Base-by-base conservation (phyloP, 2,888 invertebrate genomes). In the Phania funesta region DNA sequence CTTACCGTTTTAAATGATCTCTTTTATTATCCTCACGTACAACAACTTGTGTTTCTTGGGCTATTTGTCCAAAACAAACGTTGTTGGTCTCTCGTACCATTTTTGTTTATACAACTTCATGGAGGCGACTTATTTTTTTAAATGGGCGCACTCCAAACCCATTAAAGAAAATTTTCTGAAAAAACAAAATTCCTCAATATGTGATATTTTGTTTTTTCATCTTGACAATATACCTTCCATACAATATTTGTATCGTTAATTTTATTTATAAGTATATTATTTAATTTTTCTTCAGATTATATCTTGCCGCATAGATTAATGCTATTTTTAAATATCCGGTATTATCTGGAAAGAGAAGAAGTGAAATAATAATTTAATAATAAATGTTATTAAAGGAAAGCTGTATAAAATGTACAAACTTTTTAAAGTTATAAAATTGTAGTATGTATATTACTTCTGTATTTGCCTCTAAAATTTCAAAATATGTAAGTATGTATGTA, bases 31-130 rank as follows among this genome's bases (percentile, higher is more conserved):
- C 98, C 94, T 98, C 98, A 92, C 97, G 96, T 94, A 97, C 82
- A 82, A 82, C 82, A 79, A 82, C 82, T 79, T 82, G 96, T 94
- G 88, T 87, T 84, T 97, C 98, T 94, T 98, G 98, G 96, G 98
- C 98, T 95, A 99, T 96, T 88, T 88, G 98, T 95, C 98, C 98
- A 95, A 99, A 98, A 97, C 98, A 98, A 94, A 99, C 96, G 95
- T 99, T 98, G 95, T 98, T 97, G 95, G 98, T 98, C 97, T 98
- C 98, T 96, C 98, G 98, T 96, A 99, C 98, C 99, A 99, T 99
- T 96, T 96, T 97, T 96, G 95, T 95, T 95, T 95, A 93, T 94
- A 95, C 95, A 87, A 95, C 96, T 95, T 95, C 96, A 96, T 96
- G 88, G 91, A 90, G 90, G 89, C 89, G 88, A 89, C 89, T 90